Conservation (phyloP, 2,888 invertebrate species). For the Ptilodon capucinus region DNA sequence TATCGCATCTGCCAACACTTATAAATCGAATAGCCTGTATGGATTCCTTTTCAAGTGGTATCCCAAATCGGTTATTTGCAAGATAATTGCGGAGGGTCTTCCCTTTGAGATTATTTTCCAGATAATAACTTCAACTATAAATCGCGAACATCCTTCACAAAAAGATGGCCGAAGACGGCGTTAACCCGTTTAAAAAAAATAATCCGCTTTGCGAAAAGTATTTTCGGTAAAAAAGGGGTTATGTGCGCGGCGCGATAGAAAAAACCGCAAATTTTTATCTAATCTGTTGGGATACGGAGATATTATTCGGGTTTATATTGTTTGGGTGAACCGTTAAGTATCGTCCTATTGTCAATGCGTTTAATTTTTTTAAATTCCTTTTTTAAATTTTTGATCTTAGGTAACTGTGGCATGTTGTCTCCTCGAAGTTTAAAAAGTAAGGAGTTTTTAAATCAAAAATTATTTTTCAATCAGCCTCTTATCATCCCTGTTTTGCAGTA, state of each 20-base stretch:
- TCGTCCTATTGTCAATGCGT: neutral
- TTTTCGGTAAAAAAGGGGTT: slow-evolving; percentile 56
- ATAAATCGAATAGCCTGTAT: neutral
- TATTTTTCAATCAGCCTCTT: no score
- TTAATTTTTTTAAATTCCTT: neutral
- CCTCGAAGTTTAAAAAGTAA: neutral
- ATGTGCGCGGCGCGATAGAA: slow-evolving; percentile 47
- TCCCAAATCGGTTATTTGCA: slow-evolving; percentile 1
- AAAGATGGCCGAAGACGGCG: slow-evolving; percentile 51
- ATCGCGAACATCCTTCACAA: slow-evolving; percentile 32
- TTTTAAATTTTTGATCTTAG: neutral
- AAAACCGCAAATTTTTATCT: slow-evolving; percentile 65
- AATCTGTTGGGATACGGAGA: slow-evolving; percentile 48
- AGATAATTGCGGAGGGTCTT: slow-evolving; percentile 14
- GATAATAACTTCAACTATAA: slow-evolving; percentile 33
- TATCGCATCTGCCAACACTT: slow-evolving; percentile 31
- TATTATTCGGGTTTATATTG: slow-evolving; percentile 34
- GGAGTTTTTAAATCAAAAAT: no score
- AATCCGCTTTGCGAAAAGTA: slow-evolving; percentile 74
- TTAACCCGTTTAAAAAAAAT: slow-evolving; percentile 68
- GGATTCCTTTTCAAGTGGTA: slow-evolving; percentile 30
- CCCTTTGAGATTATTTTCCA: slow-evolving; percentile 24
- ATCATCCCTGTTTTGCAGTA: no score
- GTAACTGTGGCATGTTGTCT: neutral
- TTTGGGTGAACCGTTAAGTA: slow-evolving; percentile 31